Conservation (phyloP, 1,140 invertebrate species). For the Musca vetustissima region DNA sequence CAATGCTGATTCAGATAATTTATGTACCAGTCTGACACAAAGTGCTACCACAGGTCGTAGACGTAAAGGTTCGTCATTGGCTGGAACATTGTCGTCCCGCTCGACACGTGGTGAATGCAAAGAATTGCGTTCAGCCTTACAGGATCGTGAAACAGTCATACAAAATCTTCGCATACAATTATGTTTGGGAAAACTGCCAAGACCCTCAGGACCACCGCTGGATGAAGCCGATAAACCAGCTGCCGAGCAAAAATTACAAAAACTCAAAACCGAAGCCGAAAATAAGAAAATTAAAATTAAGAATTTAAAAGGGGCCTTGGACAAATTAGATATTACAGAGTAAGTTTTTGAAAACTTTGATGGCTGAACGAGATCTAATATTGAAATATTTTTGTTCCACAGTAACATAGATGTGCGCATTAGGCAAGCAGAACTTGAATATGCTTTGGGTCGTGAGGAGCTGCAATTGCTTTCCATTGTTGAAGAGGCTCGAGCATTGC, state of each 20-base stretch:
- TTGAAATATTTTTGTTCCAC: conserved; percentile 40
- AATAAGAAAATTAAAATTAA: conserved; percentile 74
- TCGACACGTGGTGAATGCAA: conserved; percentile 63
- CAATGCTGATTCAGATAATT: conserved; percentile 53
- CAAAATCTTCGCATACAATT: conserved; percentile 64
- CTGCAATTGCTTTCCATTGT: conserved; percentile 79
- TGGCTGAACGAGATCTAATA: not conserved
- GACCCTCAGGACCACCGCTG: conserved; percentile 54
- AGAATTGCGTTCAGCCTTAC: conserved; percentile 68
- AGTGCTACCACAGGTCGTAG: conserved; percentile 60
- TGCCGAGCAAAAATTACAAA: conserved; percentile 67
- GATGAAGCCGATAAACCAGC: conserved; percentile 50
- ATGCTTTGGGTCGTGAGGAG: conserved; percentile 83
- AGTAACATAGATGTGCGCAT: conserved; percentile 90
- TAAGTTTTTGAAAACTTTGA: conserved; percentile 40
- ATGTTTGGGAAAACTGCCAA: conserved; percentile 51
- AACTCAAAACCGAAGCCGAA: conserved; percentile 69
- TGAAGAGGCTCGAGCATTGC: conserved; percentile 79
- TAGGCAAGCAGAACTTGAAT: conserved; percentile 86
- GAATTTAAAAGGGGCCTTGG: conserved; percentile 72
- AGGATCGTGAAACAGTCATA: conserved; percentile 81
- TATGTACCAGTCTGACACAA: conserved; percentile 38
- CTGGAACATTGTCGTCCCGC: conserved; percentile 44
- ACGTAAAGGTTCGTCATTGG: conserved; percentile 58
- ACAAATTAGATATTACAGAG: conserved; percentile 76